These are phyloP conservation scores for Hydropsyche tenuis DNA, from an alignment of 1,140 invertebrate species.

Conservation along the genomic window DNA sequence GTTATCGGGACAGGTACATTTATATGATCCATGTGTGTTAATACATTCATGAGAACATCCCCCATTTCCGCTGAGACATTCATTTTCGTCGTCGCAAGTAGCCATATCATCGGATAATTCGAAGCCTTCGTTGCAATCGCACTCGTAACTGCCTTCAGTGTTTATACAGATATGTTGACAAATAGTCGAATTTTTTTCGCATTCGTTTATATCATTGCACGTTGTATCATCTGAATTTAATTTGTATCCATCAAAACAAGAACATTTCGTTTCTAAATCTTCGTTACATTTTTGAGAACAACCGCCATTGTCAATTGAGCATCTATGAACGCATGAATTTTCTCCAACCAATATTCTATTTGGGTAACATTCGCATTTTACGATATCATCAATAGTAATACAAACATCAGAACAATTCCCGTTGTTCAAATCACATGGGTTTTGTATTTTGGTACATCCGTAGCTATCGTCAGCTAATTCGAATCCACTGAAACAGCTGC, in stretches of 20 bases:
- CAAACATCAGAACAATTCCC: conserved; percentile 79
- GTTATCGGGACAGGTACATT: conserved; percentile 73
- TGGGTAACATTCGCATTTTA: conserved; percentile 60
- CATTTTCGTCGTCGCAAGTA: conserved; percentile 70
- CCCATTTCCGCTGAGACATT: conserved; percentile 69
- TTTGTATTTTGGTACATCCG: conserved; percentile 68
- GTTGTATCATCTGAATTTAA: conserved; percentile 16
- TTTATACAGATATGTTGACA: conserved; percentile 78
- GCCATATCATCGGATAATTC: conserved; percentile 64
- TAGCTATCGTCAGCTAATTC: conserved; percentile 57
- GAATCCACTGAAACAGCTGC: conserved; percentile 73
- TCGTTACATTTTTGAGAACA: conserved; percentile 58
- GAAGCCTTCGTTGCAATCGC: conserved; percentile 72
- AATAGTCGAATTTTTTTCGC: conserved; percentile 73
- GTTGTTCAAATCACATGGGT: conserved; percentile 74
- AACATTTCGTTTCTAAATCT: not conserved
- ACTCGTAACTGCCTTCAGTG: conserved; percentile 75
- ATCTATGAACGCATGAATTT: conserved; percentile 54
- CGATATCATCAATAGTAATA: conserved; percentile 74
- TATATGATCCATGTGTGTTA: conserved; percentile 75
- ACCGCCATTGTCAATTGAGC: conserved; percentile 59
- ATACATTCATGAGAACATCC: conserved; percentile 65
- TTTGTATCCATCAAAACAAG: conserved; percentile 13
- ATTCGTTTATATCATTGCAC: conserved; percentile 75
- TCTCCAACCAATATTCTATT: conserved; percentile 50